phyloP scores from a whole-genome alignment of 1,140 invertebrate genomes.

The Anoplolepis gracilipes region DNA sequence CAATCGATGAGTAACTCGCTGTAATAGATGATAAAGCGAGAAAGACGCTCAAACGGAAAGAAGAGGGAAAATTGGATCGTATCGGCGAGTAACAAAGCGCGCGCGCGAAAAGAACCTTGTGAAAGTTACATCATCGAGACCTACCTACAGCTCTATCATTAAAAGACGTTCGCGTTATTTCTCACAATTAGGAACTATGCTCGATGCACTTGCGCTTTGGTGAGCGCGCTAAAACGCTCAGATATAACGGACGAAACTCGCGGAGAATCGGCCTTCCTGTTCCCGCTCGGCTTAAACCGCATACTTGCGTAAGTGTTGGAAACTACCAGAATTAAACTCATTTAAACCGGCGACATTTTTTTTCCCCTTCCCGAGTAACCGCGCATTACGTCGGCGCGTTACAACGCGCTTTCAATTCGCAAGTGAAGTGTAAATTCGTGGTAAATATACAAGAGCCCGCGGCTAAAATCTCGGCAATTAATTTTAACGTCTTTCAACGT shows the following conservation, averaged over 20 bases:
- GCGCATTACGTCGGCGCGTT: too few species aligned
- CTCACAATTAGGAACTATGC: constrained; percentile 74
- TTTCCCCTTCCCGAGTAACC: neutral
- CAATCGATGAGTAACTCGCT: constrained; percentile 37
- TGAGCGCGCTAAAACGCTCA: constrained; percentile 33
- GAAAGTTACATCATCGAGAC: constrained; percentile 81
- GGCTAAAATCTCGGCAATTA: neutral
- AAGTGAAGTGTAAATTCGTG: constrained; percentile 38
- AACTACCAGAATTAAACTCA: constrained; percentile 10
- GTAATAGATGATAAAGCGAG: neutral
- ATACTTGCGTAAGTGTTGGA: constrained; percentile 1
- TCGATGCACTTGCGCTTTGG: constrained; percentile 65
- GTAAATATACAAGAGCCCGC: neutral
- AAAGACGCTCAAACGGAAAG: constrained; percentile 12
- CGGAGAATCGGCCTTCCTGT: neutral
- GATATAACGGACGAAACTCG: constrained; percentile 25
- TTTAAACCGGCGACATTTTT: neutral
- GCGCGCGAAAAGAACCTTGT: constrained; percentile 75
- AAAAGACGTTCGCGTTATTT: constrained; percentile 73
- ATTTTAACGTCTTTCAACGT: constrained; percentile 9
- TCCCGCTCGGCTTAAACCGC: neutral
- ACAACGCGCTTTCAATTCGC: constrained; percentile 35
- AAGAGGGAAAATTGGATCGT: constrained; percentile 17
- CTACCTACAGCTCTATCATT: constrained; percentile 68
- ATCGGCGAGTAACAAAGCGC: constrained; percentile 59